phyloP scores from a whole-genome alignment of 2,888 invertebrate genomes.

The Alitta virens region DNA sequence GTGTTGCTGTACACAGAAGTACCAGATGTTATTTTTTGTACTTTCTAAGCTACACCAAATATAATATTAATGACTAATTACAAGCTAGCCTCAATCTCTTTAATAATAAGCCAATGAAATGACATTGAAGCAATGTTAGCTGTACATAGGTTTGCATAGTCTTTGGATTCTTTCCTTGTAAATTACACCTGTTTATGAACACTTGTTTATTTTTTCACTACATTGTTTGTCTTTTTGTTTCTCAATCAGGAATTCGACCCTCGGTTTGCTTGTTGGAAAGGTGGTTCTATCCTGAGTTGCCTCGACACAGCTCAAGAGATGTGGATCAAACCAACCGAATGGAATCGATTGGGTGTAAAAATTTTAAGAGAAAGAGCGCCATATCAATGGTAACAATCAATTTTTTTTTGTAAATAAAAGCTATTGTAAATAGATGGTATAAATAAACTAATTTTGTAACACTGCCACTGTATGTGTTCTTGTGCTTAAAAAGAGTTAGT shows the following conservation, averaged over 20 bases:
- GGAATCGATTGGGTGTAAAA: constrained; percentile 81
- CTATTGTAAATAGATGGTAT: too few relatives aligned
- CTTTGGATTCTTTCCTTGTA: background rate
- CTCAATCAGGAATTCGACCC: constrained; percentile 74
- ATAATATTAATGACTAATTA: too few relatives aligned
- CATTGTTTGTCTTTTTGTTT: too few relatives aligned
- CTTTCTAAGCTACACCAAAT: too few relatives aligned
- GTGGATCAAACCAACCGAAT: constrained; percentile 84
- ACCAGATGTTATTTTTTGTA: too few relatives aligned
- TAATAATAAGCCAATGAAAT: background rate
- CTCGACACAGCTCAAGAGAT: constrained; percentile 88
- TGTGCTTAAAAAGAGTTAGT: too few relatives aligned
- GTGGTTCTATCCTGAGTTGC: constrained; percentile 89
- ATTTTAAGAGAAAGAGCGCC: constrained; percentile 87
- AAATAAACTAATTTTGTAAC: too few relatives aligned
- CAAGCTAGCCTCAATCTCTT: too few relatives aligned
- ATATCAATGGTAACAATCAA: constrained; percentile 63
- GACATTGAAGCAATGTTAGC: background rate
- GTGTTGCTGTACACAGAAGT: too few relatives aligned
- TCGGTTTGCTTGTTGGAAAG: constrained; percentile 85
- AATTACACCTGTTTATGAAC: background rate
- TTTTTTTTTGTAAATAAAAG: too few relatives aligned
- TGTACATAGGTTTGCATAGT: background rate
- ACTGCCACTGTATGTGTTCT: too few relatives aligned
- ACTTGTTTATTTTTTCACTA: too few relatives aligned